phyloP scores from a whole-genome alignment of 2,113 vertebrate species.

The Fregetta grallaria region DNA sequence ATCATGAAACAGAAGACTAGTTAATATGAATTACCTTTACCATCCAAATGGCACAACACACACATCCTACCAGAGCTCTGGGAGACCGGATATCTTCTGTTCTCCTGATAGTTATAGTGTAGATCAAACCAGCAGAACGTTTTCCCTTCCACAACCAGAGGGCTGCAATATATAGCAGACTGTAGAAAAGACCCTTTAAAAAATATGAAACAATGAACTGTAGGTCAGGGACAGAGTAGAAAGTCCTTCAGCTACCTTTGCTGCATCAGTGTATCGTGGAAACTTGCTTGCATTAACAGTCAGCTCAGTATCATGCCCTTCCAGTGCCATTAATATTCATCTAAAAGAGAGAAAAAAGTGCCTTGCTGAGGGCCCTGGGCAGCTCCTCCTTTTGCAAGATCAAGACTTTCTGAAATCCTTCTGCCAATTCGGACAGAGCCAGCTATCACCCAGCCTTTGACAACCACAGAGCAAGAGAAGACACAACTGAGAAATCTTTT shows the following conservation, averaged over 20 bases:
- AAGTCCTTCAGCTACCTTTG: not conserved
- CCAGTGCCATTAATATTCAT: not conserved
- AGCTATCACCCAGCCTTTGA: not conserved
- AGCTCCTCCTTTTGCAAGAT: not conserved
- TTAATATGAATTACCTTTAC: not conserved
- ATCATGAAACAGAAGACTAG: not conserved
- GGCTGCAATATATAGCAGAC: not conserved
- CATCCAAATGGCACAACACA: not conserved
- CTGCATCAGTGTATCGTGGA: not conserved
- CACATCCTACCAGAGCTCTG: not conserved
- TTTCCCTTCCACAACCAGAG: not conserved
- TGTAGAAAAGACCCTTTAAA: not conserved
- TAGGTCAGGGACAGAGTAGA: not conserved
- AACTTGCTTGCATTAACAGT: not conserved
- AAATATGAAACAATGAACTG: not conserved
- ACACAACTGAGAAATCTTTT: not conserved
- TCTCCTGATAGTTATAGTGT: not conserved
- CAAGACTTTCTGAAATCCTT: not conserved
- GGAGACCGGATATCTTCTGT: not conserved
- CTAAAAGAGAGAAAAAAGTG: not conserved
- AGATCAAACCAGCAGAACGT: not conserved
- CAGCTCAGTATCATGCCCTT: not conserved
- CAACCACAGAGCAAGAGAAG: not conserved
- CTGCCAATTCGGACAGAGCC: not conserved
- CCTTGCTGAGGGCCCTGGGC: not conserved